Evolutionary conservation across 2,113 vertebrate genomes (phyloP), one percentile per base, ranked within the genome.

Genomic region (Seriola aureovittata): DNA sequence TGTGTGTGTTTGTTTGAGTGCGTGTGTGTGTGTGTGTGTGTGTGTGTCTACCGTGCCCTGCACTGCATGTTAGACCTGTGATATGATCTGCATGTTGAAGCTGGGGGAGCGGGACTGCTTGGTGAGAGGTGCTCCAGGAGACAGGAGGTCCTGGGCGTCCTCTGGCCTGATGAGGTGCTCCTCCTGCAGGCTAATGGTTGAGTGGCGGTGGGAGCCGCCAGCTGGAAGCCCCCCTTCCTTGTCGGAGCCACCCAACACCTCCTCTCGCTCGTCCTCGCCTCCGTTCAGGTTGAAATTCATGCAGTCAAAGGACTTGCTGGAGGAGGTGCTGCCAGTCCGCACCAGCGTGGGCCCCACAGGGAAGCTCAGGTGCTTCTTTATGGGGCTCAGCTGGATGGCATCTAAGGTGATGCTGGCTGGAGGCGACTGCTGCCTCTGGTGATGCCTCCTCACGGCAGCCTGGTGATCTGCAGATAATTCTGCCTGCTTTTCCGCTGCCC

Each of bases 51-150:
- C 19, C 25, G 19, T 38, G 60, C 25, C 80, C 85, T 84, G 69
- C 64, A 55, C 54, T 77, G 69, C 54, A 76, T 40, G 38, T 90
- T 97, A 99, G 92, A 99, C 98, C 95, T 99, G 98, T 90, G 98
- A 99, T 96, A 99, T 98, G 92, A 99, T 96, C 96, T 99, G 98
- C 98, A 99, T 99, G 97, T 98, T 99, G 95, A 99, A 99, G 94
- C 98, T 99, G 87, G 98, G 98, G 80, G 98, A 99, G 92, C 98
- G 97, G 80, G 97, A 98, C 96, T 98, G 97, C 95, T 97, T 98
- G 89, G 96, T 97, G 77, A 99, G 96, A 63, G 97, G 97, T 55
- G 96, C 92, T 91, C 97, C 97, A 25, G 97, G 92, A 89, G 95
- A 90, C 94, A 97, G 89, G 94, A 96, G 92, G 94, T 97, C 96